Base-by-base conservation (phyloP, 2,797 vertebrate genomes). In the Xenops minutus region DNA sequence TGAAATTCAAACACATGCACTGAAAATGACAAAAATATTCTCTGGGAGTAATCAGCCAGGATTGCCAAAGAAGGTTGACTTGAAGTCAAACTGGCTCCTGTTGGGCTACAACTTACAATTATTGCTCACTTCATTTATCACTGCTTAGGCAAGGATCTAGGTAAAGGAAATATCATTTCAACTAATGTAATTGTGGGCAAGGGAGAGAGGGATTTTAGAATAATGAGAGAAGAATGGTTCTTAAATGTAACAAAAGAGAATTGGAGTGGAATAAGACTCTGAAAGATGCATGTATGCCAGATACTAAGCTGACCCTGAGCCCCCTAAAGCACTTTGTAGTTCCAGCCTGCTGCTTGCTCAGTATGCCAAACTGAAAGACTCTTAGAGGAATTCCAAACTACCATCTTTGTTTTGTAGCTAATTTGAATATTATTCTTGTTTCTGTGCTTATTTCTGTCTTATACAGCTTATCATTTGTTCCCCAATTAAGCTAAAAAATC, bases 51-150 rank as follows among this genome's bases (percentile, higher is more conserved):
- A 97, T 97, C 96, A 95, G 69, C 96, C 93, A 97, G 88, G 83
- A 97, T 97, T 97, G 94, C 95, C 80, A 93, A 84, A 19, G 64
- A 79, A 95, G 58, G 85, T n/a, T 96, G 94, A 95, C 82, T 71
- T 79, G 58, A 96, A 96, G 95, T 93, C 97, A 97, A 95, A 95
- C 85, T 96, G 96, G 92, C 94, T 98, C 73, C 97, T 94, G 85
- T 93, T 96, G 92, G 85, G 63, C 68, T 93, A 87, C 54, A 94
- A 69, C 21, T 95, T 92, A 87, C 54, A 94, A 95, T 83, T 97
- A 97, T 96, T 72, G 76, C 44, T 96, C 93, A 92, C 78, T 83
- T 97, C 93, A 96, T 96, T 97, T 97, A 97, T 97, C 96, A 96
- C 67, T 89, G 71, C 46, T 94, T 36, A 93, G 59, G 72, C 79